phyloP scores from a whole-genome alignment of 1,140 invertebrate species.

The Dendrolimus kikuchii region DNA sequence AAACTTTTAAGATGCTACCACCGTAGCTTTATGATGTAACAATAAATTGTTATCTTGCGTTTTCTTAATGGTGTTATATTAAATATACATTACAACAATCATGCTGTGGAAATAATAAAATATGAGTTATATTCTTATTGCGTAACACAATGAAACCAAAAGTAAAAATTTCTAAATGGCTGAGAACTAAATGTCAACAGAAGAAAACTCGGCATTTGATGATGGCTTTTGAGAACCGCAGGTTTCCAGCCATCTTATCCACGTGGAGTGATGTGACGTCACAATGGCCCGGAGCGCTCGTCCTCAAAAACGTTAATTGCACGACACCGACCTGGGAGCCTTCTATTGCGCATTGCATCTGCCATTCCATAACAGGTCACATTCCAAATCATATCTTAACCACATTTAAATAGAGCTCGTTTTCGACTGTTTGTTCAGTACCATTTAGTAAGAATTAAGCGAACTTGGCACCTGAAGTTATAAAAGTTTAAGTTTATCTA shows the following conservation, averaged over 20 bases:
- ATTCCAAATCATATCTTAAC: conserved; percentile 9
- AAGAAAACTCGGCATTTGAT: conserved; percentile 25
- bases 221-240: conserved; percentile 25
- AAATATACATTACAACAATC: no score
- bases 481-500: no score
- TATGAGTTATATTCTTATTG: no score
- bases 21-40: no score
- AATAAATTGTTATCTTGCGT: no score
- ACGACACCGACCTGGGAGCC: conserved; percentile 25
- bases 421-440: not conserved
- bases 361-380: conserved; percentile 13
- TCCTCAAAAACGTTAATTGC: conserved; percentile 52
- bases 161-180: not conserved
- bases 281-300: conserved; percentile 32
- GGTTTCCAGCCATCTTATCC: conserved; percentile 26
- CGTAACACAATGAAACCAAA: no score
- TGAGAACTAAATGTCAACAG: conserved; percentile 6
- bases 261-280: conserved; percentile 27
- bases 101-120: no score
- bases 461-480: no score
- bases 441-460: no score
- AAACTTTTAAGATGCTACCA: no score
- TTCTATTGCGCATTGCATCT: conserved; percentile 24
- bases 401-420: not conserved
- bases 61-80: no score